A percentile compares a stretch with the other conserved stretches of the same genome.
phyloP scores from a whole-genome alignment of 2,113 vertebrate genomes.

The Dendropsophus ebraccatus region DNA sequence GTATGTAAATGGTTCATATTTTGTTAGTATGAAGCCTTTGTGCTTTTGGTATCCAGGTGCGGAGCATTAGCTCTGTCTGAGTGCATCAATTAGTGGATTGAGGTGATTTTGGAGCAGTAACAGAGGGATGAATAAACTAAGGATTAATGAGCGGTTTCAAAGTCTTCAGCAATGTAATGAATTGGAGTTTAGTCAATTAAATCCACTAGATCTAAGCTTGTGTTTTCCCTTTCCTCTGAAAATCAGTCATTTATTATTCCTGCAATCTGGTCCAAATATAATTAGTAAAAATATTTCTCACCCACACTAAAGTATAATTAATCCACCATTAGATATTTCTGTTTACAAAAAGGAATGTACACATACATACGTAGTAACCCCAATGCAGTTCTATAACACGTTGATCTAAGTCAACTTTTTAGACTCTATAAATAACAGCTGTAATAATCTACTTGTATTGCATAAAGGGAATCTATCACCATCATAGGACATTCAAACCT shows the following conservation, averaged over 20 bases:
- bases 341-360: neutral
- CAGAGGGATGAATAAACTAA: conserved; percentile 14
- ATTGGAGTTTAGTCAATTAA: conserved; percentile 43
- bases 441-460: no score
- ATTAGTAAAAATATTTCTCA: conserved; percentile 13
- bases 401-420: neutral
- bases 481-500: no score
- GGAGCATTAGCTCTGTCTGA: conserved; percentile 11
- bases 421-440: no score
- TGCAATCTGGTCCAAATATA: conserved; percentile 25
- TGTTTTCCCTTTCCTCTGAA: neutral
- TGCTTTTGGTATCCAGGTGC: conserved; percentile 3
- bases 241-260: conserved; percentile 18
- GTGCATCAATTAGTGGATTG: conserved; percentile 39
- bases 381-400: neutral
- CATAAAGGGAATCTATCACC: no score
- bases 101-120: conserved; percentile 40
- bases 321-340: neutral
- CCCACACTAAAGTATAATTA: neutral
- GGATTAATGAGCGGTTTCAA: conserved; percentile 43
- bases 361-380: neutral
- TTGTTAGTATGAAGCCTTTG: neutral
- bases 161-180: conserved; percentile 44
- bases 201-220: conserved; percentile 45
- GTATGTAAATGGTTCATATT: neutral